Conservation (phyloP, 2,797 vertebrate species). For the Sebastes paucispinis region DNA sequence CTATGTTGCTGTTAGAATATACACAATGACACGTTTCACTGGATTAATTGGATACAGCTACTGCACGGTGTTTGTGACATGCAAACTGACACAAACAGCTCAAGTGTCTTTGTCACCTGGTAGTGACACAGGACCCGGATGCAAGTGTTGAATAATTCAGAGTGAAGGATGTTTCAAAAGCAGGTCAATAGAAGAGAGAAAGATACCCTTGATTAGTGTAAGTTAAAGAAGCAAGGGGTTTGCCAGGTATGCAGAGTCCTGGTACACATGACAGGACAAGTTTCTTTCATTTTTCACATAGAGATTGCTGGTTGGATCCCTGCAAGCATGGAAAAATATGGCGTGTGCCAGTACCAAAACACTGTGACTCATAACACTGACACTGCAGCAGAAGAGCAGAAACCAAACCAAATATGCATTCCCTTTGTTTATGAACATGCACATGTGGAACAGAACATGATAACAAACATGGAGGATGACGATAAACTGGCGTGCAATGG, state of each 20-base stretch:
- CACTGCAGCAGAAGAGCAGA: neutral
- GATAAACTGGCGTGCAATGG: neutral
- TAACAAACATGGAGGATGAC: neutral
- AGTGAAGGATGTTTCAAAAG: neutral
- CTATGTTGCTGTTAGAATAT: neutral
- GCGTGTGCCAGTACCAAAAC: neutral
- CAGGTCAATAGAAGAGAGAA: neutral
- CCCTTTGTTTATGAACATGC: neutral
- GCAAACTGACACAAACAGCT: slow-evolving; percentile 45
- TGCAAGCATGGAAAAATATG: neutral
- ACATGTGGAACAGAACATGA: neutral
- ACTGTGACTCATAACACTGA: neutral
- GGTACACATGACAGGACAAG: neutral
- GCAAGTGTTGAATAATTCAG: slow-evolving; percentile 68
- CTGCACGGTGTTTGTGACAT: neutral
- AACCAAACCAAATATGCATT: neutral
- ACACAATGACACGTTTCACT: neutral
- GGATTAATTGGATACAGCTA: neutral
- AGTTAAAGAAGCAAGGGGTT: neutral
- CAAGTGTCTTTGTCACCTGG: slow-evolving; percentile 38
- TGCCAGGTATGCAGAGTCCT: neutral
- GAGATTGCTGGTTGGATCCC: neutral
- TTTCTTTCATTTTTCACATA: neutral
- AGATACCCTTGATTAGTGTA: neutral
- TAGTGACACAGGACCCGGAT: slow-evolving; percentile 41